These are phyloP conservation scores for Dolichomitus sp. DNA, from an alignment of 2,888 invertebrate genomes.

Conservation along the genomic window DNA sequence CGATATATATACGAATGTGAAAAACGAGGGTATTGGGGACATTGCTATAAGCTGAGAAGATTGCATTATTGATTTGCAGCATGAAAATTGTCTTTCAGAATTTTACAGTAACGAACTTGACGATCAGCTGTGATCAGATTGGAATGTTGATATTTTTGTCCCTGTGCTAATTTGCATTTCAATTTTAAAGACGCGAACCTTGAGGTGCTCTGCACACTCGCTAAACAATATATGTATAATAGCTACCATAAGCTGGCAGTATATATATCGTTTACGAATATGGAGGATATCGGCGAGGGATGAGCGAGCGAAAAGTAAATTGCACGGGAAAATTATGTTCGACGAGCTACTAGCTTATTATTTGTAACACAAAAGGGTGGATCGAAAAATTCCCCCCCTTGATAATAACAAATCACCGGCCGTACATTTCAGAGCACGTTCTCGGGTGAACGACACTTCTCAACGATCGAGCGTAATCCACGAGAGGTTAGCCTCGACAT, in stretches of 20 bases:
- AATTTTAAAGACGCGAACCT: slow-evolving; percentile 56
- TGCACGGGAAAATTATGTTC: neutral
- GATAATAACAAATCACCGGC: slow-evolving; percentile 81
- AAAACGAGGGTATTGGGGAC: neutral
- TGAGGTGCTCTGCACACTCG: slow-evolving; percentile 24
- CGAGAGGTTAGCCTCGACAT: neutral
- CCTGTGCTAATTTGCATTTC: slow-evolving; percentile 47
- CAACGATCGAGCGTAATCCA: slow-evolving; percentile 11
- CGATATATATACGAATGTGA: neutral
- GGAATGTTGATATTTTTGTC: slow-evolving; percentile 37
- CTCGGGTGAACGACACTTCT: slow-evolving; percentile 62
- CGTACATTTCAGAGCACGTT: slow-evolving; percentile 78
- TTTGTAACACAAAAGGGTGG: neutral
- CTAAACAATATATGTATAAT: slow-evolving; percentile 40
- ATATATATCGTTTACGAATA: slow-evolving; percentile 19
- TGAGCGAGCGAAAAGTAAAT: slow-evolving; percentile 2
- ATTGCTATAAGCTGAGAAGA: slow-evolving; percentile 5
- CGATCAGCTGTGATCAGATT: slow-evolving; percentile 38
- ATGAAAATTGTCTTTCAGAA: neutral
- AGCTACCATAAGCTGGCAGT: slow-evolving; percentile 28
- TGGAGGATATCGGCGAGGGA: neutral
- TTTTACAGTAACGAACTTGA: neutral
- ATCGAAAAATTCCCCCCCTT: neutral
- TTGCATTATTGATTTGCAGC: slow-evolving; percentile 26
- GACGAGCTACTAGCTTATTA: neutral